phyloP scores from a whole-genome alignment of 2,113 vertebrate species.

The Menidia beryllina region DNA sequence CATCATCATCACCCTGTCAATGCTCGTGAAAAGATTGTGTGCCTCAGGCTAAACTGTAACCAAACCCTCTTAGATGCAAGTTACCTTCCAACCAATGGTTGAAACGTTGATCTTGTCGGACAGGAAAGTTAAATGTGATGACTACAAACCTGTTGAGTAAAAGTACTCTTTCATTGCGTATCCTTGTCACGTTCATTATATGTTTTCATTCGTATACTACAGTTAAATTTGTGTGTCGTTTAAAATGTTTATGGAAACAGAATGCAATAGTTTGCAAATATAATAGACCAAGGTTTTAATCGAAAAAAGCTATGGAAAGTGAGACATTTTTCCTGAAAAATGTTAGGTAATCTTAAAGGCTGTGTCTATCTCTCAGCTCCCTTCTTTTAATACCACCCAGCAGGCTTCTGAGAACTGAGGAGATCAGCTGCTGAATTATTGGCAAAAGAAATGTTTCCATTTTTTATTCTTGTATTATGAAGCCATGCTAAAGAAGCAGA shows the following conservation, averaged over 20 bases:
- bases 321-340: too few relatives aligned
- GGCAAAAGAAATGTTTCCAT: too few relatives aligned
- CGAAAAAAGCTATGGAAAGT: too few relatives aligned
- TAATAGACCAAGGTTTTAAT: too few relatives aligned
- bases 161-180: conserved; percentile 14
- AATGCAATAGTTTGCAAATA: too few relatives aligned
- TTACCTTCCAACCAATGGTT: conserved; percentile 39
- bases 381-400: too few relatives aligned
- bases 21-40: conserved; percentile 36
- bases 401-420: too few relatives aligned
- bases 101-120: conserved; percentile 54
- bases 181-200: conserved; percentile 31
- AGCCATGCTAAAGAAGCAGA: too few relatives aligned
- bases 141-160: conserved; percentile 6
- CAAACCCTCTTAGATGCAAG: conserved; percentile 37
- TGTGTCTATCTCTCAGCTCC: too few relatives aligned
- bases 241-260: background rate
- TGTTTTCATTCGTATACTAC: conserved; percentile 7
- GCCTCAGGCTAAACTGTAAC: conserved; percentile 45
- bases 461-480: too few relatives aligned
- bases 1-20: conserved; percentile 49
- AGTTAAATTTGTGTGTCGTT: background rate
- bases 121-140: conserved; percentile 25
- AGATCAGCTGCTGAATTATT: too few relatives aligned
- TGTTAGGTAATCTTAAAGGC: too few relatives aligned